These are phyloP conservation scores for Dermatemys mawii DNA, from an alignment of 2,113 vertebrate genomes.

Conservation along the genomic window DNA sequence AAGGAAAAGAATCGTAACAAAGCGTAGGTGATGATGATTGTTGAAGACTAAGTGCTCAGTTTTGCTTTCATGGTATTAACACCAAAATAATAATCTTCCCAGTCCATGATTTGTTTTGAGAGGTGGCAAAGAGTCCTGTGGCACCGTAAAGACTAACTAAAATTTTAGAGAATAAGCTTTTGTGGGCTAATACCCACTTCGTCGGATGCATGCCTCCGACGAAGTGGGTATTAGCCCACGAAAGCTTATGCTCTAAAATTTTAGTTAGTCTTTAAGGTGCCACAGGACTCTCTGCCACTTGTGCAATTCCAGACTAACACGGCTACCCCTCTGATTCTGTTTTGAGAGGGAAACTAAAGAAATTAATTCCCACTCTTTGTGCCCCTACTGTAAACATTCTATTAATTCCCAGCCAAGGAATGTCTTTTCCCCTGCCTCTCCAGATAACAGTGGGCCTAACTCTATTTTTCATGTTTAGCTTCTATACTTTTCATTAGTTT, in stretches of 20 bases:
- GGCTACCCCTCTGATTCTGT: too few species aligned
- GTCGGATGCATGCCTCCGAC: too few species aligned
- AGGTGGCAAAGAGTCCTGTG: too few species aligned
- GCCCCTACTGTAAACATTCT: neutral
- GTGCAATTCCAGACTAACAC: too few species aligned
- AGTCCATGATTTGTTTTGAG: neutral
- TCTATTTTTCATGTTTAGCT: rapidly evolving
- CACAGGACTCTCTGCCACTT: too few species aligned
- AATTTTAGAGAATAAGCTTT: too few species aligned
- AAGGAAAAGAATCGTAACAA: neutral
- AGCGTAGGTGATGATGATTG: neutral
- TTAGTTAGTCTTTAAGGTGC: too few species aligned
- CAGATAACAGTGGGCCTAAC: neutral
- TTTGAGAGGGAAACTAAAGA: neutral
- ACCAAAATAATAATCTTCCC: neutral
- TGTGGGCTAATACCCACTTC: too few species aligned
- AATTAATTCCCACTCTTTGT: neutral
- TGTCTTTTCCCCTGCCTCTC: neutral
- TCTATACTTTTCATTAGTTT: neutral
- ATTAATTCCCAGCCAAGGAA: neutral
- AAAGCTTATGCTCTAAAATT: too few species aligned
- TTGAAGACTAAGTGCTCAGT: neutral
- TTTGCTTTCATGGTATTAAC: neutral
- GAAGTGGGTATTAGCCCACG: too few species aligned
- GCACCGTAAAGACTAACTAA: too few species aligned